A percentile compares a stretch with the other conserved stretches of the same genome.
These are phyloP conservation scores for Eulemur mongoz DNA, from an alignment of 2,797 vertebrate species.

Conservation along the genomic window DNA sequence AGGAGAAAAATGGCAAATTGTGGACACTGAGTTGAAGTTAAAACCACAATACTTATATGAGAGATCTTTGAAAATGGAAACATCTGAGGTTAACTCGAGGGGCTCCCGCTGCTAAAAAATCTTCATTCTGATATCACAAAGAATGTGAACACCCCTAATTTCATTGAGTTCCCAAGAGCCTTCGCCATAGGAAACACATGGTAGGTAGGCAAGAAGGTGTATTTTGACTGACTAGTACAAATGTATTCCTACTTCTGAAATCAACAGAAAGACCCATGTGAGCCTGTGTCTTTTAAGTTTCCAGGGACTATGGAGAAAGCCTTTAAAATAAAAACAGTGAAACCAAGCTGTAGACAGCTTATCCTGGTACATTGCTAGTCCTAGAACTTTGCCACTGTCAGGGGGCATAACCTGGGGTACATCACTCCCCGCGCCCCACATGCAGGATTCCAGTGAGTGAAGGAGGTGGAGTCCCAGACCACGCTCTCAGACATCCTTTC, in stretches of 20 bases:
- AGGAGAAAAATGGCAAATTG: background rate
- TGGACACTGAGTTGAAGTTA: background rate
- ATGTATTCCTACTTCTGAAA: background rate
- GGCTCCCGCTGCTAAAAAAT: background rate
- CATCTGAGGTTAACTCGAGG: background rate
- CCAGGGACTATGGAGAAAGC: background rate
- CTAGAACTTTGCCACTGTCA: background rate
- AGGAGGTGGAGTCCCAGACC: background rate
- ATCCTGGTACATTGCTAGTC: background rate
- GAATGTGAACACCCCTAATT: background rate
- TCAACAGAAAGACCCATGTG: background rate
- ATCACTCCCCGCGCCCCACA: fast-evolving
- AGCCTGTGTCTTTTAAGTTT: background rate
- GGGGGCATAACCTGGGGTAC: background rate
- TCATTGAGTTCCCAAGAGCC: background rate
- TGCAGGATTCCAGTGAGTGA: background rate
- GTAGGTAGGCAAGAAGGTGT: background rate
- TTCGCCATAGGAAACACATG: background rate
- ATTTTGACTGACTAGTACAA: background rate
- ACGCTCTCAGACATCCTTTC: background rate
- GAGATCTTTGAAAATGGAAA: constrained; percentile 8
- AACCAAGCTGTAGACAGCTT: background rate
- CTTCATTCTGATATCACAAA: background rate
- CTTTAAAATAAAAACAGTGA: background rate
- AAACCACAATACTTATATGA: background rate